A percentile compares a stretch with the other conserved stretches of the same genome.
These are phyloP conservation scores for Pomatorhinus ruficollis DNA, from an alignment of 2,113 vertebrate species.

Conservation along the genomic window DNA sequence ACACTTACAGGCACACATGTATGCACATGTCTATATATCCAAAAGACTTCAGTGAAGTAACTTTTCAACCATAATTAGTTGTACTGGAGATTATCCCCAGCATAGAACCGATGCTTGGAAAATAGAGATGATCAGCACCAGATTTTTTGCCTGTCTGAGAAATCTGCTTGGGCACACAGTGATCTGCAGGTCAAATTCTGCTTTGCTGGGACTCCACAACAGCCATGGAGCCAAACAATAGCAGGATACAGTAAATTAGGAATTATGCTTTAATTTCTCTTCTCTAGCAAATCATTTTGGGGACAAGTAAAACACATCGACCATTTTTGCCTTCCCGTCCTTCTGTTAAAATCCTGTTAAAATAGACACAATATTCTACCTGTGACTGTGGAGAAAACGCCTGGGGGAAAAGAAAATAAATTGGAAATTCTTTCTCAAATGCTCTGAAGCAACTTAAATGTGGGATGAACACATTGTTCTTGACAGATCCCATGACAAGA, in stretches of 20 bases:
- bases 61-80: not conserved
- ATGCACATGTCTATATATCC: not conserved
- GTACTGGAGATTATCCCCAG: not conserved
- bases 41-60: not conserved
- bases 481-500: conserved; percentile 11
- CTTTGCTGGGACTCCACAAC: not conserved
- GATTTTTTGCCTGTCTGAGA: not conserved
- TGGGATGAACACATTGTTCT: not conserved
- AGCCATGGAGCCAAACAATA: not conserved
- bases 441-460: not conserved
- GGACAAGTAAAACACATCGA: not conserved
- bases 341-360: not conserved
- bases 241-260: not conserved
- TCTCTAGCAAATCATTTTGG: not conserved
- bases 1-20: not conserved
- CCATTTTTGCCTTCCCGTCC: not conserved
- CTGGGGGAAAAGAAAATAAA: not conserved
- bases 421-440: not conserved
- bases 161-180: not conserved
- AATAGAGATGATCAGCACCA: not conserved
- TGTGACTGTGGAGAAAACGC: not conserved
- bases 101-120: not conserved
- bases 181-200: not conserved
- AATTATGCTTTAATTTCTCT: not conserved
- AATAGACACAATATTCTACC: not conserved